phyloP scores from a whole-genome alignment of 1,140 invertebrate genomes.

The Drosophila obscura region DNA sequence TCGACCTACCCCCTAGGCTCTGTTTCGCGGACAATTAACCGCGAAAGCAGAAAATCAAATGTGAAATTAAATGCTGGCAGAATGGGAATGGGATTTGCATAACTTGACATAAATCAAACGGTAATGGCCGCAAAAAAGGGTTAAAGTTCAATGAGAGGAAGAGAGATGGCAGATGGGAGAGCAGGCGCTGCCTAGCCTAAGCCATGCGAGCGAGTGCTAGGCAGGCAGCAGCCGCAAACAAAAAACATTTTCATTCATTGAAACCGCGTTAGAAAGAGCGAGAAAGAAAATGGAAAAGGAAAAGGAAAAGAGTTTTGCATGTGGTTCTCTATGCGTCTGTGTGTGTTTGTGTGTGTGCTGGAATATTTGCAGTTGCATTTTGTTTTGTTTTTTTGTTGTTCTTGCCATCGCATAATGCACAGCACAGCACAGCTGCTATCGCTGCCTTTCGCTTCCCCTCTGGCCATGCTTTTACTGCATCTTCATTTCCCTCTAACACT shows the following conservation, averaged over 20 bases:
- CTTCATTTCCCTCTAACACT: too few species aligned
- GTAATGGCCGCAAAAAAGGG: conserved; percentile 47
- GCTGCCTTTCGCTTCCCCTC: neutral
- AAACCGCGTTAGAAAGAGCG: conserved; percentile 45
- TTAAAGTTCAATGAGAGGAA: conserved; percentile 22
- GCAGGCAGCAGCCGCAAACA: conserved; percentile 10
- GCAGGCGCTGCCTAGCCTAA: too few species aligned
- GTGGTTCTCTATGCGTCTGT: neutral
- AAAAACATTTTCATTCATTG: conserved; percentile 66
- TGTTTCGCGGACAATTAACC: conserved; percentile 51
- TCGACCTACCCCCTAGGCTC: neutral
- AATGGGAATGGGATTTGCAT: conserved; percentile 54
- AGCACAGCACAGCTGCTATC: conserved; percentile 27
- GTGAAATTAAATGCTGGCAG: conserved; percentile 42
- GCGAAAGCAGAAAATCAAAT: conserved; percentile 62
- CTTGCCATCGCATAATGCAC: conserved; percentile 26
- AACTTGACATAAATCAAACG: conserved; percentile 60
- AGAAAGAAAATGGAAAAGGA: conserved; percentile 25
- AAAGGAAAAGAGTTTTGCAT: conserved; percentile 23
- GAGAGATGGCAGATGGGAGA: conserved; percentile 13
- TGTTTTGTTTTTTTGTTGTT: conserved; percentile 1
- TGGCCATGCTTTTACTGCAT: too few species aligned
- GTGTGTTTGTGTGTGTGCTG: neutral
- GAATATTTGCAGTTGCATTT: conserved; percentile 38
- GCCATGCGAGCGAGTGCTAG: too few species aligned